Evolutionary conservation across 2,888 invertebrate species (phyloP), one percentile per base, ranked within the genome.

Genomic region (Agrilus cyanescens): DNA sequence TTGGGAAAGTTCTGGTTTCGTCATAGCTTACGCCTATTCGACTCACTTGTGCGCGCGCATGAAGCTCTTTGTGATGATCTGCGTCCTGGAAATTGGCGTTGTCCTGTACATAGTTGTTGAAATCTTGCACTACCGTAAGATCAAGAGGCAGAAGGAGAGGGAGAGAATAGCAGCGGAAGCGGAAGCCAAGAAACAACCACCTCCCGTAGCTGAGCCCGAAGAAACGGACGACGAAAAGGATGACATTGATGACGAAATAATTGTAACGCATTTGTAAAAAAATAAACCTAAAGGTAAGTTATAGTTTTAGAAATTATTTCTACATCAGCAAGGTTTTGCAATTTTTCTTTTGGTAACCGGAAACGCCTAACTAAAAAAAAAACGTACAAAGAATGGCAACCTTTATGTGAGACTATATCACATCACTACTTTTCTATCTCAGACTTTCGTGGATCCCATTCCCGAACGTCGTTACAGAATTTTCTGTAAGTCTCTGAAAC

Each of bases 1-100:
- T 5, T 90, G 90, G 90, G 90, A 91, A 66, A 86, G 86, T 40
- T 79, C 82, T 4, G 91, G 91, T 2, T 91, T 90, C 65, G 89
- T 90, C 25, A 81, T 89, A 37, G 88, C 89, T 8, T 91, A 89
- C 60, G 87, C 87, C 1, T 89, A 88, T 68, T 87, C 87, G 54
- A 88, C 86, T 18, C 85, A 86, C 55, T 71, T 89, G 18, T 89
- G 89, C 66, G 85, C 87, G 41, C 71, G 81, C 46, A 83, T 83
- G 80, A 91, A 91, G 72, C 75, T 90, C 0, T 87, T 85, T 65
- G 85, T 89, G 14, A 76, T 89, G 73, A 70, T 88, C 63, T 74
- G 75, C n/a, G 82, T 87, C 20, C 72, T 90, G 7, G 65, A 81
- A 13, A 60, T 79, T 38, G 90, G 90, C 13, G 75, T 84, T 49